phyloP scores from a whole-genome alignment of 2,888 invertebrate species.

The Dascillus cervinus region DNA sequence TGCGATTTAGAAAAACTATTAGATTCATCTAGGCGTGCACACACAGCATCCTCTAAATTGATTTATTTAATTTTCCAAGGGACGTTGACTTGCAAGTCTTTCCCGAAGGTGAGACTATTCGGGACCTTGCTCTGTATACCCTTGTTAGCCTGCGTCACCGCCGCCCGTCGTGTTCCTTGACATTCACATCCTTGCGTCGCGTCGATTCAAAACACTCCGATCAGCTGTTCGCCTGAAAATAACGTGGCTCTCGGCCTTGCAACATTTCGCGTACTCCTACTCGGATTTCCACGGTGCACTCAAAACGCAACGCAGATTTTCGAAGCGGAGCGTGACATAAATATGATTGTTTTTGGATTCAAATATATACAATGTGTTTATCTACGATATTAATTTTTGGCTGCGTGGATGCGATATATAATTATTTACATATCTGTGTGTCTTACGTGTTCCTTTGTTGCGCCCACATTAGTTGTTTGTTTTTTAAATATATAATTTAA shows the following conservation, averaged over 20 bases:
- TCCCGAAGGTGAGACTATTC: slow-evolving; percentile 14
- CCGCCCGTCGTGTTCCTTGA: slow-evolving; percentile 15
- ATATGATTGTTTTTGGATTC: too few relatives aligned
- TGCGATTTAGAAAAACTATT: slow-evolving; percentile 15
- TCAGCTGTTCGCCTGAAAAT: slow-evolving; percentile 24
- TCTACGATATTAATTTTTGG: too few relatives aligned
- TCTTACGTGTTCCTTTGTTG: too few relatives aligned
- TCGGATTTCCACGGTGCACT: too few relatives aligned
- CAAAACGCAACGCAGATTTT: too few relatives aligned
- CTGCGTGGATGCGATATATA: too few relatives aligned
- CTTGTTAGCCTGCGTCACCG: slow-evolving; percentile 8
- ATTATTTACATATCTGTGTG: too few relatives aligned
- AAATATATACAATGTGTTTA: too few relatives aligned
- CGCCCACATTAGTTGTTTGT: too few relatives aligned
- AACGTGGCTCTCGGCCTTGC: slow-evolving; percentile 24
- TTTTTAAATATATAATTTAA: too few relatives aligned
- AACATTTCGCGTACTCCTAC: slow-evolving; percentile 11
- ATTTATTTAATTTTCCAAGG: slow-evolving; percentile 22
- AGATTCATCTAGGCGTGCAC: slow-evolving; percentile 14
- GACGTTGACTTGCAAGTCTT: slow-evolving; percentile 22
- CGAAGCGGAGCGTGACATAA: too few relatives aligned
- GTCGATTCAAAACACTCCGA: slow-evolving; percentile 16
- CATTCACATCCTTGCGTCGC: slow-evolving; percentile 21
- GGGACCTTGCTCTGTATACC: slow-evolving; percentile 10
- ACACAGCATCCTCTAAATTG: slow-evolving; percentile 21